These are phyloP conservation scores for Epirrhoe tristata DNA, from an alignment of 2,888 invertebrate genomes.

Conservation along the genomic window DNA sequence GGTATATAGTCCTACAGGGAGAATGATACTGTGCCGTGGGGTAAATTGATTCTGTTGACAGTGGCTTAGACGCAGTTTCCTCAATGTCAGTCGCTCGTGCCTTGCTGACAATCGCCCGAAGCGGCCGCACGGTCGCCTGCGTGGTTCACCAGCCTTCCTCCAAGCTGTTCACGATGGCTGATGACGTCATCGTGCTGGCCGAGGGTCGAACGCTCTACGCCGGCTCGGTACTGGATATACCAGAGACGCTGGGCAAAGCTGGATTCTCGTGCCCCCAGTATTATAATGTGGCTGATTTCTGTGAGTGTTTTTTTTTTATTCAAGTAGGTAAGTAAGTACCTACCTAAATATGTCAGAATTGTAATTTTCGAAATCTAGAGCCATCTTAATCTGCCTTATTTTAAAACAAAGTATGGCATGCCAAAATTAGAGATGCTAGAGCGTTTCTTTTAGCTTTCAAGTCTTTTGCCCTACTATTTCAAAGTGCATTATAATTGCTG, in stretches of 20 bases:
- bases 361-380: too few species aligned
- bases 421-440: too few species aligned
- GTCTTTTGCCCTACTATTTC: too few species aligned
- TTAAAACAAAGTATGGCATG: too few species aligned
- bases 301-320: slow-evolving; percentile 73
- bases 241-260: slow-evolving; percentile 85
- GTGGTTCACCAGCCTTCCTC: slow-evolving; percentile 93
- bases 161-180: slow-evolving; percentile 89
- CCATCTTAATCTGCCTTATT: too few species aligned
- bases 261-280: slow-evolving; percentile 89
- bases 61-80: slow-evolving; percentile 87
- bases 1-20: too few species aligned
- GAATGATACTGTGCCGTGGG: too few species aligned
- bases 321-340: neutral
- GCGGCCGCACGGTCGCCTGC: slow-evolving; percentile 89
- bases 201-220: slow-evolving; percentile 89
- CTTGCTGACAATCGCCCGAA: slow-evolving; percentile 86
- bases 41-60: slow-evolving; percentile 54
- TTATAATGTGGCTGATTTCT: slow-evolving; percentile 92
- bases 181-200: slow-evolving; percentile 89
- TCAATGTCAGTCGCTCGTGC: slow-evolving; percentile 88
- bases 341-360: too few species aligned
- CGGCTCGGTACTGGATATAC: slow-evolving; percentile 86
- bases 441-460: too few species aligned
- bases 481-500: neutral